These are phyloP conservation scores for Prochilodus magdalenae DNA, from an alignment of 2,113 vertebrate species.

Conservation along the genomic window DNA sequence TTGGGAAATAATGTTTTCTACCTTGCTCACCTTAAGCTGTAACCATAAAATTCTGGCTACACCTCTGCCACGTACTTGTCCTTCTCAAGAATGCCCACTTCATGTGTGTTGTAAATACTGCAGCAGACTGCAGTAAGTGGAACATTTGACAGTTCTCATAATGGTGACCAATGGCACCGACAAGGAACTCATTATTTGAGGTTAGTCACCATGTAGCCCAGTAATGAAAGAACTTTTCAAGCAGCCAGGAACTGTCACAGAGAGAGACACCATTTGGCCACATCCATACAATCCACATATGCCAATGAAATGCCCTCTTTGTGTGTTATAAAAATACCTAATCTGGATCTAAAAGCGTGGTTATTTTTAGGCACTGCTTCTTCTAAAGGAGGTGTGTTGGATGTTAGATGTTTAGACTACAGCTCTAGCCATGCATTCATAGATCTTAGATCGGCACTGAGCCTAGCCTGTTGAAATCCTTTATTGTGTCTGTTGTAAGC, in stretches of 20 bases:
- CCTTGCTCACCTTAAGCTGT: no score
- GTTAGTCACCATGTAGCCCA: constrained; percentile 47
- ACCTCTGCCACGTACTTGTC: neutral
- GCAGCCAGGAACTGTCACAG: constrained; percentile 12
- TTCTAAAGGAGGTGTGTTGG: neutral
- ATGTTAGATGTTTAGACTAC: constrained; percentile 10
- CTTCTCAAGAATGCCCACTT: neutral
- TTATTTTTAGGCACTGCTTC: neutral
- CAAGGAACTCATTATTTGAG: constrained; percentile 53
- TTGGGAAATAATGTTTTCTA: no score
- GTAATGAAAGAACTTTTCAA: constrained; percentile 46
- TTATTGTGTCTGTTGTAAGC: neutral
- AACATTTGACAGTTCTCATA: constrained; percentile 46
- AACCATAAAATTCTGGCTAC: no score
- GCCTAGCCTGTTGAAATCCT: constrained; percentile 11
- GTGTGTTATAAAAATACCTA: neutral
- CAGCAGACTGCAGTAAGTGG: constrained; percentile 31
- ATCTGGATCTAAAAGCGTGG: constrained; percentile 18
- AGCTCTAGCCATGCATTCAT: constrained; percentile 3
- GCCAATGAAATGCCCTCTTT: constrained; percentile 13
- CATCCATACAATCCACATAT: constrained; percentile 16
- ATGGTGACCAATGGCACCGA: constrained; percentile 41
- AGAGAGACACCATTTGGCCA: constrained; percentile 23
- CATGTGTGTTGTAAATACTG: constrained; percentile 39
- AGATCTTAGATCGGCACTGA: constrained; percentile 10